A percentile compares a stretch with the other conserved stretches of the same genome.
Conservation (phyloP, 2,113 vertebrate genomes). For the Dipodomys merriami region DNA sequence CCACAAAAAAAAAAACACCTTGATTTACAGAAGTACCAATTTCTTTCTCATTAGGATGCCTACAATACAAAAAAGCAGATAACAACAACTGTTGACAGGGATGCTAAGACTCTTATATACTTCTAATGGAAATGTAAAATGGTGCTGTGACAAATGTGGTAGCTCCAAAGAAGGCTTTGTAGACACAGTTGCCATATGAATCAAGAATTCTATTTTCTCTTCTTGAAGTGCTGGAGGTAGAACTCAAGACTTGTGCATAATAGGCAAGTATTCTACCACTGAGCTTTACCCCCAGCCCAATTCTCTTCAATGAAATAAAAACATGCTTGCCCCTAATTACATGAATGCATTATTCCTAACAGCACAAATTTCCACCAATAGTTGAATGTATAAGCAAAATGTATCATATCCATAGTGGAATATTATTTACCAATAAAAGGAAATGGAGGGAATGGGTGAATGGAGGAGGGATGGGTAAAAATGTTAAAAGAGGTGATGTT, state of each 20-base stretch:
- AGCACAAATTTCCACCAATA: neutral
- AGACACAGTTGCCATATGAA: neutral
- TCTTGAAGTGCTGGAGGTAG: neutral
- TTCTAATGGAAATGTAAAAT: neutral
- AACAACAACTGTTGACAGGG: neutral
- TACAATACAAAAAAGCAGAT: neutral
- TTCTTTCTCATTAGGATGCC: neutral
- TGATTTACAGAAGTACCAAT: neutral
- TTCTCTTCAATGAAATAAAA: conserved; percentile 29
- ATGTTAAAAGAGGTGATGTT: no score
- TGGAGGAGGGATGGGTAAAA: no score
- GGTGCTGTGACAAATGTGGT: neutral
- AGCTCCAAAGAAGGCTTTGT: conserved; percentile 6
- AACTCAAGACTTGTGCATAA: neutral
- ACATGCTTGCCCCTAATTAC: neutral
- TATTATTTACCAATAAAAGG: neutral
- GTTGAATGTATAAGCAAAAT: neutral
- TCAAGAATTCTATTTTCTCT: no score
- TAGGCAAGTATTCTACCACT: neutral
- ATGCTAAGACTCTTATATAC: neutral
- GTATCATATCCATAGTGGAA: neutral
- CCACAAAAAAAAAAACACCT: neutral
- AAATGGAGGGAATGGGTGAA: neutral
- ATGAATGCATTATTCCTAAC: neutral
- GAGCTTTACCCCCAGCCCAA: neutral